phyloP scores from a whole-genome alignment of 2,888 invertebrate genomes.

The Heliconius charithonia region DNA sequence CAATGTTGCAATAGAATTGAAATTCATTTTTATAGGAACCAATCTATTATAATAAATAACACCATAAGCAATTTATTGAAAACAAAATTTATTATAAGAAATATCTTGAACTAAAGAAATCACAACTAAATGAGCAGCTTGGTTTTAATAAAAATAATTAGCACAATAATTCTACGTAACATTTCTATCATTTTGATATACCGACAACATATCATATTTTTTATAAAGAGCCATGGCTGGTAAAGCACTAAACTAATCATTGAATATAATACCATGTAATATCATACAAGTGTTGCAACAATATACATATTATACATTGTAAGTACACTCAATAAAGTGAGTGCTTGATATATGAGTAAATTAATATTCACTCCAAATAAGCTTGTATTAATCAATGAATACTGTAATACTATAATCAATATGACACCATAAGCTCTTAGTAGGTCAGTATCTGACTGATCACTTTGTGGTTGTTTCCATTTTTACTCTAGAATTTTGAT shows the following conservation, averaged over 20 bases:
- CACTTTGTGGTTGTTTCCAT: background rate
- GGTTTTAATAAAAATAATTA: too few species aligned
- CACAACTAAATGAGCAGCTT: too few species aligned
- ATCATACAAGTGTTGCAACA: constrained; percentile 14
- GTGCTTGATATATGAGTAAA: background rate
- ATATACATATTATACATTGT: background rate
- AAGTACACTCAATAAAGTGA: constrained; percentile 8
- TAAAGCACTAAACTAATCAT: background rate
- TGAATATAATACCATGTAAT: constrained; percentile 1
- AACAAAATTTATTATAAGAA: too few species aligned
- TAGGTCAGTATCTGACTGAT: background rate
- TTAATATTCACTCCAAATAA: background rate
- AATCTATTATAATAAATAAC: too few species aligned
- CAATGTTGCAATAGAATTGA: too few species aligned
- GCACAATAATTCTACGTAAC: too few species aligned
- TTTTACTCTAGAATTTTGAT: background rate
- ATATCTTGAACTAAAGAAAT: too few species aligned
- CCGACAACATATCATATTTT: background rate
- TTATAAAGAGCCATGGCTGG: background rate
- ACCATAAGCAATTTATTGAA: too few species aligned
- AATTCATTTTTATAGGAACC: too few species aligned
- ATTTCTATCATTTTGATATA: too few species aligned
- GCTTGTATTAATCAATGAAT: background rate
- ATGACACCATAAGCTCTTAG: background rate
- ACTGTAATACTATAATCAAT: background rate